Percentiles rank a stretch among this genome's conserved stretches.
Evolutionary conservation across 2,888 invertebrate species (phyloP).

Genomic region (Osedax frankpressi): DNA sequence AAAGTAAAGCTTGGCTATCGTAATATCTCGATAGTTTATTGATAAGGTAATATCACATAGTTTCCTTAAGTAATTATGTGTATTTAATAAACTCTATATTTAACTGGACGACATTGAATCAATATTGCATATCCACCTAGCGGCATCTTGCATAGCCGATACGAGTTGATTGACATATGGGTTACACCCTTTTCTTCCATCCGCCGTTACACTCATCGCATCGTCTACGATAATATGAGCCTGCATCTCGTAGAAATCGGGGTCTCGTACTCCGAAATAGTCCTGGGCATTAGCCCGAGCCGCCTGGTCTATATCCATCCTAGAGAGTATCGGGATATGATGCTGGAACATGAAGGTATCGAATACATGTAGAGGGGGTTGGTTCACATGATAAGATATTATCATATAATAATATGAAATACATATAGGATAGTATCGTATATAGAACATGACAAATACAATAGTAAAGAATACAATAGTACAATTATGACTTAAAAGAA

Average conservation of each 20-base stretch:
- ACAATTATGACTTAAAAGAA: too few relatives aligned
- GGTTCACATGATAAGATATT: background rate
- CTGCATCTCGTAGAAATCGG: constrained; percentile 41
- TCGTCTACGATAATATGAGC: constrained; percentile 95
- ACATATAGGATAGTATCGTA: too few relatives aligned
- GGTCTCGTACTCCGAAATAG: constrained; percentile 41
- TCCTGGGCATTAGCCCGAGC: constrained; percentile 41
- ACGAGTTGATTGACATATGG: constrained; percentile 52
- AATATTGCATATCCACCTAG: constrained; percentile 39
- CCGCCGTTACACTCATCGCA: constrained; percentile 76
- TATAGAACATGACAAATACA: too few relatives aligned
- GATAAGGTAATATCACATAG: too few relatives aligned
- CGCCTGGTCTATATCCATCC: constrained; percentile 44
- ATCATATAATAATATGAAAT: too few relatives aligned
- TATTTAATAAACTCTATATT: too few relatives aligned
- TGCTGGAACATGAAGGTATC: too few relatives aligned
- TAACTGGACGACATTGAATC: too few relatives aligned
- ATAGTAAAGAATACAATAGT: too few relatives aligned
- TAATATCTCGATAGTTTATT: too few relatives aligned
- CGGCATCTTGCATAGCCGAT: constrained; percentile 39
- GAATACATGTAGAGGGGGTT: background rate
- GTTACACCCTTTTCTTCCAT: constrained; percentile 54
- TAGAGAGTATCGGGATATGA: constrained; percentile 22
- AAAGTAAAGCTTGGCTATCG: too few relatives aligned
- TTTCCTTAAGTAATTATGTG: too few relatives aligned